phyloP scores from a whole-genome alignment of 2,113 vertebrate species.

The Macheiramphus alcinus region DNA sequence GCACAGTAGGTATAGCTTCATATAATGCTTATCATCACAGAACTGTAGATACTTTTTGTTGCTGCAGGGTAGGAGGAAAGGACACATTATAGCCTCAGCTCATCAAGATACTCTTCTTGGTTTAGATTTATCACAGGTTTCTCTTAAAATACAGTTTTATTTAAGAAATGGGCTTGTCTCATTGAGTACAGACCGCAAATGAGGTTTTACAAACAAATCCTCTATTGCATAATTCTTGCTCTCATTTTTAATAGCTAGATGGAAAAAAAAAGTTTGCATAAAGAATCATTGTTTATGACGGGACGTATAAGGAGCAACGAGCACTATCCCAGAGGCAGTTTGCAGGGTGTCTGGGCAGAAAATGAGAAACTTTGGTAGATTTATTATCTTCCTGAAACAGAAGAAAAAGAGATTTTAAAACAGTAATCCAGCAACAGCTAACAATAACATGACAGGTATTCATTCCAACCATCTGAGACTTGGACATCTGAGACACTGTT shows the following conservation, averaged over 20 bases:
- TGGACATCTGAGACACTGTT: background rate
- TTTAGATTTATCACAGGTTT: constrained; percentile 13
- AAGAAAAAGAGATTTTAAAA: background rate
- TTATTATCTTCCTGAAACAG: background rate
- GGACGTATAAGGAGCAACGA: background rate
- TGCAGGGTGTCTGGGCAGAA: background rate
- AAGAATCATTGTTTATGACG: background rate
- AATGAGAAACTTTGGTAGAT: background rate
- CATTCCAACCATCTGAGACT: background rate
- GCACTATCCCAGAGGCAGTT: background rate
- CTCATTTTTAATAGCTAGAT: background rate
- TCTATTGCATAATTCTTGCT: background rate
- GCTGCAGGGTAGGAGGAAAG: background rate
- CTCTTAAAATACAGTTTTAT: background rate
- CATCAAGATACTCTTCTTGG: background rate
- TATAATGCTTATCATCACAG: background rate
- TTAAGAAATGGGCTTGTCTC: background rate
- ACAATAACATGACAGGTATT: background rate
- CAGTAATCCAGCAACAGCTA: background rate
- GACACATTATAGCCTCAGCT: background rate
- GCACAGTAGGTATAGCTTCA: background rate
- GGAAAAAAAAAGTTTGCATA: background rate
- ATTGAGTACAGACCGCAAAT: background rate
- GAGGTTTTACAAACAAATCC: background rate
- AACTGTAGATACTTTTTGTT: background rate